Evolutionary conservation across 1,140 invertebrate species (phyloP).

Genomic region (Colletes latitarsis): DNA sequence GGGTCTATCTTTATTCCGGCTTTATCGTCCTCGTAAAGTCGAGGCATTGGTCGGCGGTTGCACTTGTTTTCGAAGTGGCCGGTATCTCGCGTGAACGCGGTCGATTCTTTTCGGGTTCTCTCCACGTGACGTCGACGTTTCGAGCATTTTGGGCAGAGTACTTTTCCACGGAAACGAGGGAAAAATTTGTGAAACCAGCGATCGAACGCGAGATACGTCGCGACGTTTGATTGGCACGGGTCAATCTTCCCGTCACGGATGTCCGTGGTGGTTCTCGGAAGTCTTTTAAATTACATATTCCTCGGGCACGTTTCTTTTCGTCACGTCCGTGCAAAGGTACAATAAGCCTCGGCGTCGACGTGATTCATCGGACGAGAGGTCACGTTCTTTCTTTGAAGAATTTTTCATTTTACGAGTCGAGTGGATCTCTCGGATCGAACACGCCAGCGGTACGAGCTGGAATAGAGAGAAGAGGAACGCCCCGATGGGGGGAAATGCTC

Average conservation of each 20-base stretch:
- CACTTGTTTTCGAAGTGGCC: constrained; percentile 1
- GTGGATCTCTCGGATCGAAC: no score
- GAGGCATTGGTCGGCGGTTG: background rate
- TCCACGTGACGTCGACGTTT: background rate
- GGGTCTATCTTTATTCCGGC: constrained; percentile 42
- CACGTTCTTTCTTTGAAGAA: constrained; percentile 30
- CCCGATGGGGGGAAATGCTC: background rate
- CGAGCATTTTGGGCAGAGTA: background rate
- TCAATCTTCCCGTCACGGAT: background rate
- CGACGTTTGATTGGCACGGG: background rate
- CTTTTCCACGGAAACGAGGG: no score
- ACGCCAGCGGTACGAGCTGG: no score
- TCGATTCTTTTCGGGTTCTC: background rate
- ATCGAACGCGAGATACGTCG: background rate
- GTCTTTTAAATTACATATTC: background rate
- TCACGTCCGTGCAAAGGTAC: constrained; percentile 39
- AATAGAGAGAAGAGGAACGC: background rate
- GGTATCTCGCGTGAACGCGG: no score
- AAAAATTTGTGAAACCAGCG: no score
- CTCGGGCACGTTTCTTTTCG: background rate
- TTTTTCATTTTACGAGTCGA: background rate
- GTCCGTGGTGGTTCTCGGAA: constrained; percentile 28
- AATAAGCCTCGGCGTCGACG: constrained; percentile 18
- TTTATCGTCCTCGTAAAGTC: constrained; percentile 53
- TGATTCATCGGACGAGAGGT: constrained; percentile 35